A percentile compares a stretch with the other conserved stretches of the same genome.
These are phyloP conservation scores for Bombyx mandarina DNA, from an alignment of 1,140 invertebrate species.

Conservation along the genomic window DNA sequence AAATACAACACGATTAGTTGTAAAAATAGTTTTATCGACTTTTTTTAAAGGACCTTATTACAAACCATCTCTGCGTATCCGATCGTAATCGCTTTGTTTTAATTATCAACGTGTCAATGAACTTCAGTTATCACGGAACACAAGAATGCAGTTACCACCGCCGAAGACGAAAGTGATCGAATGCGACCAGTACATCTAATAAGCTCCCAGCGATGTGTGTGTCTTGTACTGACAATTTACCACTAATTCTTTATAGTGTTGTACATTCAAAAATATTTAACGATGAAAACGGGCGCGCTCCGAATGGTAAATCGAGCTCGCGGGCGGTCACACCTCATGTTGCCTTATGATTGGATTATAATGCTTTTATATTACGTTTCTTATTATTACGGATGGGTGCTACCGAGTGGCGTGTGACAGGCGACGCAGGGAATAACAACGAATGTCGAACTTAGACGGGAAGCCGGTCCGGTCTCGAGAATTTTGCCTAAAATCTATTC, in stretches of 20 bases:
- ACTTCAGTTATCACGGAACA: slow-evolving; percentile 10
- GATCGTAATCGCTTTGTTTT: too few relatives aligned
- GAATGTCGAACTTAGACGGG: slow-evolving; percentile 31
- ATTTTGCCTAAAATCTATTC: too few relatives aligned
- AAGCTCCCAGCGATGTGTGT: slow-evolving; percentile 22
- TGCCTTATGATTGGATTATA: slow-evolving; percentile 62
- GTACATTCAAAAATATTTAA: slow-evolving; percentile 56
- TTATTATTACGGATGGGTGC: slow-evolving; percentile 51
- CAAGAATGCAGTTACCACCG: slow-evolving; percentile 7
- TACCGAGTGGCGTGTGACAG: slow-evolving; percentile 48
- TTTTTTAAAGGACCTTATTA: too few relatives aligned
- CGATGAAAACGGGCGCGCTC: slow-evolving; percentile 33
- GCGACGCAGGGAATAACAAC: slow-evolving; percentile 53
- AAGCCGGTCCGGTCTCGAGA: slow-evolving; percentile 17
- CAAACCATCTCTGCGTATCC: too few relatives aligned
- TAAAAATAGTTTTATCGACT: too few relatives aligned
- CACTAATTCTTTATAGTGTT: slow-evolving; percentile 43
- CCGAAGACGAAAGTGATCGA: slow-evolving; percentile 17
- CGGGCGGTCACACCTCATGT: slow-evolving; percentile 55
- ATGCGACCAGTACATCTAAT: slow-evolving; percentile 9
- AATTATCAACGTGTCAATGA: slow-evolving; percentile 15
- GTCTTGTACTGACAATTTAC: slow-evolving; percentile 26
- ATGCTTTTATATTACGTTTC: slow-evolving; percentile 65
- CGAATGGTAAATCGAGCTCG: slow-evolving; percentile 49
- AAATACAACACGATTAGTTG: too few relatives aligned